Base-by-base conservation (phyloP, 2,888 invertebrate genomes). In the Ferrisia virgata region DNA sequence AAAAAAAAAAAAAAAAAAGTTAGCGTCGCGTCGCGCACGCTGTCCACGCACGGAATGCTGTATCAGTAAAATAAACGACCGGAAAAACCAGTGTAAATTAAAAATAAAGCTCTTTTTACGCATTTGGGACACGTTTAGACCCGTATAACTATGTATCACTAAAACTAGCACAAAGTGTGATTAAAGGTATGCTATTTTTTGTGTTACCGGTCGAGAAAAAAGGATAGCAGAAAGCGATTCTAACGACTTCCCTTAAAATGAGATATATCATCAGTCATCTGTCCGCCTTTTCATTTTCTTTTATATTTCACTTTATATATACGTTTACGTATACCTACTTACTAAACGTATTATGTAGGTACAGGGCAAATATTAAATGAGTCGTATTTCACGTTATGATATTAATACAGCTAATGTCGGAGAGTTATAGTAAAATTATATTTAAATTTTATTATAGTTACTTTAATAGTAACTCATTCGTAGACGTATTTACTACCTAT, bases 101-200 rank as follows among this genome's bases (percentile, higher is more conserved):
- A 72, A 72, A 72, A 72, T 72, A 72, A 72, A 72, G 72, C 72
- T 72, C 72, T 72, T 72, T 72, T 72, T 72, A 72, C 72, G 72
- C 72, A 72, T 72, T 72, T 72, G 72, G 72, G 72, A 33, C 72
- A 72, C 72, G 72, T 72, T 72, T 72, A 33, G 64, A 31, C 33
- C 72, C 33, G 72, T 72, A 33, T 33, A 72, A 72, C 33, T 72
- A 72, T 33, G 72, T 72, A 72, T 18, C 33, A 72, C 72, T 72
- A 72, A 64, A 72, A 72, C 72, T 72, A 72, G 72, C 72, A 36
- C 33, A 31, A 33, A 72, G 72, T 72, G 72, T 72, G 72, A 72
- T 72, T 72, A 72, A 72, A 72, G 31, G 72, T 72, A 72, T 33
- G 72, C 31, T 72, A 72, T 72, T 72, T 72, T 72, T 72, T 72